Conservation (phyloP, 2,113 vertebrate genomes). For the Gallinago jamesoni region DNA sequence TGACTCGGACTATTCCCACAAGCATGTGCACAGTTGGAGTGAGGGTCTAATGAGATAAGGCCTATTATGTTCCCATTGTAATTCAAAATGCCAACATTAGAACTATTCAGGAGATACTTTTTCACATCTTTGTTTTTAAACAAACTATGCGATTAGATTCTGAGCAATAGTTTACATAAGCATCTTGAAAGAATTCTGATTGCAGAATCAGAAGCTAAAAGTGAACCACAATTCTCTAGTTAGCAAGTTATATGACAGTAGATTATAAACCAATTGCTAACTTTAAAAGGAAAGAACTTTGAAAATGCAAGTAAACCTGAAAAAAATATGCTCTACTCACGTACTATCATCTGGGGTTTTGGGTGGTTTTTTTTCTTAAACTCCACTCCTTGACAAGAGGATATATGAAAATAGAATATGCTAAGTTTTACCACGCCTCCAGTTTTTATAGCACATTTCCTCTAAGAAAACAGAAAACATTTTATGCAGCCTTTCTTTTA, state of each 20-base stretch:
- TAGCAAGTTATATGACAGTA: neutral
- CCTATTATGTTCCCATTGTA: neutral
- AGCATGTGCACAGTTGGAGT: neutral
- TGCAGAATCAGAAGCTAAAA: neutral
- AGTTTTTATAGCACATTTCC: neutral
- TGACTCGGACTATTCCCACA: neutral
- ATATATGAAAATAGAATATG: neutral
- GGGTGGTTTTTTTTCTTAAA: neutral
- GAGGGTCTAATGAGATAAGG: neutral
- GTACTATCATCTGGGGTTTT: no score
- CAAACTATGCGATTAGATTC: neutral
- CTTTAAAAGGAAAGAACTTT: neutral
- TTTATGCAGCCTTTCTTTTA: neutral
- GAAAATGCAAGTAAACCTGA: neutral
- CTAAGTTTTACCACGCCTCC: neutral
- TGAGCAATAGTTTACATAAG: neutral
- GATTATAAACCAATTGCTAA: neutral
- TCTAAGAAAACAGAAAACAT: neutral
- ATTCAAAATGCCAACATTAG: neutral
- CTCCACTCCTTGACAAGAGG: neutral
- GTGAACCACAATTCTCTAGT: neutral
- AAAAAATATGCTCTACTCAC: neutral
- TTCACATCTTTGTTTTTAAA: neutral
- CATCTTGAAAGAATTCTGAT: neutral
- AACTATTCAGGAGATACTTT: neutral